Conservation (phyloP, 2,797 vertebrate species). For the Acanthurus tractus region DNA sequence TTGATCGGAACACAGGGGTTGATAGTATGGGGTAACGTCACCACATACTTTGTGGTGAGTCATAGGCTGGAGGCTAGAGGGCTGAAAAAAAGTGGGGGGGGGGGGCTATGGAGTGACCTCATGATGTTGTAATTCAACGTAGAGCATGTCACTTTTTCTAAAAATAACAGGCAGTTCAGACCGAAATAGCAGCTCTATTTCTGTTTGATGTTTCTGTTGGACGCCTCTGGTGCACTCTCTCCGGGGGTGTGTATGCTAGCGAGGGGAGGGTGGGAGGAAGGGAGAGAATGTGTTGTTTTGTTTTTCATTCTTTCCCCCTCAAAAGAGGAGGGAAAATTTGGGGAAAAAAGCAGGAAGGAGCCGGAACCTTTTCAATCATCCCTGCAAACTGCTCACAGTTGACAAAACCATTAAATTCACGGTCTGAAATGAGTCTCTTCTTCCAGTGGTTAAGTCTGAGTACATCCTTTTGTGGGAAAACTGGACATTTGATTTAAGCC, state of each 20-base stretch:
- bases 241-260: conserved; percentile 62
- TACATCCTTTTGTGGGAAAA: conserved; percentile 35
- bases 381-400: conserved; percentile 54
- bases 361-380: conserved; percentile 61
- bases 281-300: conserved; percentile 77
- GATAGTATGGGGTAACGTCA: conserved; percentile 77
- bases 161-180: conserved; percentile 82
- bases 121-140: conserved; percentile 83
- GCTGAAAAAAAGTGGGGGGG: conserved; percentile 39
- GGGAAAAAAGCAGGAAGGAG: background rate
- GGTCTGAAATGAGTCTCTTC: conserved; percentile 32
- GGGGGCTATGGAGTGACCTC: conserved; percentile 75
- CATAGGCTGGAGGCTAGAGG: conserved; percentile 69
- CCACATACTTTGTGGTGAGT: conserved; percentile 81
- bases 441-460: conserved; percentile 25
- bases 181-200: conserved; percentile 89
- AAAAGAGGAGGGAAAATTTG: conserved; percentile 27
- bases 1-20: conserved; percentile 58
- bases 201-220: conserved; percentile 85
- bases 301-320: conserved; percentile 77
- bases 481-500: conserved; percentile 53
- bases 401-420: conserved; percentile 53
- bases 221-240: conserved; percentile 59
- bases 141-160: conserved; percentile 82
- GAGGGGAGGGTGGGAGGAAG: conserved; percentile 43